Conservation (phyloP, 2,888 invertebrate genomes). For the Scrobipalpa atriplicella region DNA sequence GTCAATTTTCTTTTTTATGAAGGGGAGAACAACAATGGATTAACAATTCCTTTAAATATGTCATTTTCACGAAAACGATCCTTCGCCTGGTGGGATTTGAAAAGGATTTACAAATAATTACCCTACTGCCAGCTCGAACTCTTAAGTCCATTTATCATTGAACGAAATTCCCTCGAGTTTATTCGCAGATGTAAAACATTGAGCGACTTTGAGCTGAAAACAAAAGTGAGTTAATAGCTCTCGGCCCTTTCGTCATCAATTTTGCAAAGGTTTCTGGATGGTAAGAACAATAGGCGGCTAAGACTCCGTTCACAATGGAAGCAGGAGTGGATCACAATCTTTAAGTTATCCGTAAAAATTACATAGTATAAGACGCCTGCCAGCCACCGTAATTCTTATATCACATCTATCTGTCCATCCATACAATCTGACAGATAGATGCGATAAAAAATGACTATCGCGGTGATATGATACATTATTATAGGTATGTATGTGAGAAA, state of each 20-base stretch:
- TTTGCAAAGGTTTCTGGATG: constrained; percentile 8
- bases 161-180: constrained; percentile 1
- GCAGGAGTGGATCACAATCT: not conserved
- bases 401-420: no score
- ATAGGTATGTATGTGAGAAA: no score
- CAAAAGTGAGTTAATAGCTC: constrained; percentile 4
- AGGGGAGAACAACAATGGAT: no score
- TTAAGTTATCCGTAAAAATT: no score
- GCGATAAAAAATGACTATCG: no score
- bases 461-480: no score
- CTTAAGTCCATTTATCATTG: constrained; percentile 8
- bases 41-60: no score
- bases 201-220: constrained; percentile 3
- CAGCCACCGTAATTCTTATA: no score
- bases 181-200: not conserved
- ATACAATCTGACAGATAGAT: no score
- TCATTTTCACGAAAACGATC: not conserved
- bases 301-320: not conserved
- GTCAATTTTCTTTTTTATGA: no score
- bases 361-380: no score
- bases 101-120: constrained; percentile 1
- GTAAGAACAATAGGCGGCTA: not conserved
- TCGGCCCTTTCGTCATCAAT: constrained; percentile 9
- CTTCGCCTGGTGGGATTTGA: constrained; percentile 5
- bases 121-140: constrained; percentile 4